Conservation (phyloP, 2,797 vertebrate genomes). For the Otolemur crassicaudatus region DNA sequence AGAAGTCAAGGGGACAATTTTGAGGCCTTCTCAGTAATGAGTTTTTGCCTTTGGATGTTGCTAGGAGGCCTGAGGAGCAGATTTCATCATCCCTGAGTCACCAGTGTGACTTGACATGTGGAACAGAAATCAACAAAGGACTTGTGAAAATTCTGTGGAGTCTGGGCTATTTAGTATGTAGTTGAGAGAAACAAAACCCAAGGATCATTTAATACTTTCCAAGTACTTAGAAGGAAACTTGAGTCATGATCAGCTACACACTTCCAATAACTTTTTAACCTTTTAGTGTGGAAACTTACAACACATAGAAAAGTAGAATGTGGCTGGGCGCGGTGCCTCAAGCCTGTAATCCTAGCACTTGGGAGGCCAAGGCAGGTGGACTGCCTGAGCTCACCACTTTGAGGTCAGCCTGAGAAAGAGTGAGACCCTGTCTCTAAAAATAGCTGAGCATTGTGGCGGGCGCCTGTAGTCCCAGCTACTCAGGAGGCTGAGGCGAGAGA, state of each 20-base stretch:
- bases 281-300: background rate
- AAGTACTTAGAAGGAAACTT: background rate
- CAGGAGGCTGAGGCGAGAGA: no score
- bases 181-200: background rate
- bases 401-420: no score
- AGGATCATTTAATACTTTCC: background rate
- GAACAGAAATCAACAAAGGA: background rate
- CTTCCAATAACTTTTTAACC: background rate
- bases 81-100: background rate
- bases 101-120: background rate
- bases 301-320: background rate
- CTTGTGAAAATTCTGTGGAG: background rate
- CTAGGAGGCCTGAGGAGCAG: background rate
- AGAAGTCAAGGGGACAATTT: background rate
- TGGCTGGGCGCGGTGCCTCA: background rate
- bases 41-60: background rate
- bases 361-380: no score
- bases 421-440: no score
- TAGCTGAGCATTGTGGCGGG: no score
- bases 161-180: background rate
- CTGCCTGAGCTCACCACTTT: no score
- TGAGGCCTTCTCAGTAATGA: rapidly evolving
- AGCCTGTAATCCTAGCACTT: no score
- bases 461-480: no score
- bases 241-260: background rate